Base-by-base conservation (phyloP, 1,140 invertebrate genomes). In the Elymnias hypermnestra region DNA sequence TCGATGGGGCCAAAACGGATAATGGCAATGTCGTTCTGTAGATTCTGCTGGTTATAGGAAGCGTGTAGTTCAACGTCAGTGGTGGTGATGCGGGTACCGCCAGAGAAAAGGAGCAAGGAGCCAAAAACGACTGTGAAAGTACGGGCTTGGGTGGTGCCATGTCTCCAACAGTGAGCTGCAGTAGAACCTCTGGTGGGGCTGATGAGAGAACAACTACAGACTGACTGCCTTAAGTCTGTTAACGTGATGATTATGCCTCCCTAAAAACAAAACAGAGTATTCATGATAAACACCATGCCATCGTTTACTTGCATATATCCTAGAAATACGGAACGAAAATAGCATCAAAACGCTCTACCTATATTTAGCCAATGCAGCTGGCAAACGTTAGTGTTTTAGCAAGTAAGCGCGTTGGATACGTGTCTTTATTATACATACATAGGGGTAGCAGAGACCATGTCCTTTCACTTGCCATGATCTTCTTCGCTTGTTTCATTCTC, bases 151-250 rank as follows among this genome's bases (percentile, higher is more conserved):
- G 5, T 39, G 14, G 2, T 1, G 5, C 14, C 6, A 15, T 21
- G 12, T 6, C 31, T 35, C 42, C 50, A 46, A 38, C 50, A 41
- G 39, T 53, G 51, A 19, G 43, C 43, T 0, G 54, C 54, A 0
- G 54, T 57, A 14, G 49, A 40, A 8, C 26, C 7, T 5, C 29
- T 41, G 12, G 33, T 56, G 25, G 37, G 41, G 19, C 35, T 25
- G 9, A 56, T 7, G 9, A 56, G 47, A 10, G 53, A 50, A 7
- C 46, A 33, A 4, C 53, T 47, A 19, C 53, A 56, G 1, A 46
- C 44, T 0, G 53, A 55, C 7, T 39, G 36, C 12, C 17, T 14
- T 2, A 22, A 29, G 6, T 33, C 18, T 4, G 41, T 39, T 38
- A 55, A 26, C 0, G 25, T 28, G 10, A 54, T 26, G 1, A 54